Base-by-base conservation (phyloP, 92 coral and sea anemone species). In the Phenganax marumi region DNA sequence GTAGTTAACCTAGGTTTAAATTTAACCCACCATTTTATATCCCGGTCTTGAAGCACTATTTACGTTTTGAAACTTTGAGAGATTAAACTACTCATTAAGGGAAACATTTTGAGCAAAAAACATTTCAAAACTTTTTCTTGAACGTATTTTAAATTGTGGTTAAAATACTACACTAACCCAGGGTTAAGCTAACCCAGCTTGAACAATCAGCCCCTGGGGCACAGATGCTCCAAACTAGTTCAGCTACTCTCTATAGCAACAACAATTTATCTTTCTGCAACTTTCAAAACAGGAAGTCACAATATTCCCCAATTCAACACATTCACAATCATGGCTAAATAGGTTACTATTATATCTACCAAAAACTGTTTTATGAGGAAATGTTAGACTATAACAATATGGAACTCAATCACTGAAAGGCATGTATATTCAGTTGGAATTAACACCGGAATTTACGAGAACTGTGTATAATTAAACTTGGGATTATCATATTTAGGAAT, bases 401-500 rank as follows among this genome's bases (percentile, higher is more conserved):
- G 33, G 48, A 57, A 39, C 53, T 78, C 53, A 78, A 78, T 78
- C 48, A 13, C 51, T 48, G 46, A 33, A 78, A 48, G 49, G 72
- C 68, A 60, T 61, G 65, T 78, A 18, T 17, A 62, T 63, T 43
- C 72, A 16, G 18, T n/a, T 78, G 73, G 72, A 60, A 48, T n/a
- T 63, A 19, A 21, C 55, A 61, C 18, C 47, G 13, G 73, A 68
- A 21, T 12, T 50, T 13, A 21, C 68, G 54, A 14, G 61, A 25
- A 26, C 48, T n/a, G 51, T 54, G 81, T 24, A 76, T 48, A 76
- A 76, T 54, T n/a, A 56, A 33, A 51, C 50, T 74, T 61, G 50
- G 73, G 83, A 78, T 78, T 78, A 78, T 76, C 49, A 76, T 54
- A 76, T 54, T 76, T 76, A 76, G 18, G 51, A 66, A 76, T 50